Conservation (phyloP, 2,113 vertebrate genomes). For the Zapornia atra region DNA sequence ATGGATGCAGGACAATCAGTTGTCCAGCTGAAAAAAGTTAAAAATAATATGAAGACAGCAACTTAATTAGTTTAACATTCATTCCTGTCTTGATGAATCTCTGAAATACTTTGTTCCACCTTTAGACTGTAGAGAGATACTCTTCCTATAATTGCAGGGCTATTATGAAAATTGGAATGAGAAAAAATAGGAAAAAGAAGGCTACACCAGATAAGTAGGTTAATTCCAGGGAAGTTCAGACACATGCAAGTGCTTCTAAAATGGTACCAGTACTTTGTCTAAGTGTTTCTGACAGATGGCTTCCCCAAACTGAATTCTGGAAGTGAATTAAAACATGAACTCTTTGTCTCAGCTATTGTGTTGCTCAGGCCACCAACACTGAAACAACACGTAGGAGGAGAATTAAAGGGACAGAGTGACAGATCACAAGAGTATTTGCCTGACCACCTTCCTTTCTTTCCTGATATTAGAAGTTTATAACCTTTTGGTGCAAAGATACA, state of each 20-base stretch:
- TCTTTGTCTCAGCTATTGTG: neutral
- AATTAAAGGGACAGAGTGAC: neutral
- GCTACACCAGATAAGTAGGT: neutral
- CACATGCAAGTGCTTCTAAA: neutral
- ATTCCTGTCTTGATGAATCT: neutral
- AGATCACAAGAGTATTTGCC: neutral
- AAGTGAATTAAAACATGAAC: neutral
- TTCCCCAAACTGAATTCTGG: neutral
- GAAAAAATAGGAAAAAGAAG: neutral
- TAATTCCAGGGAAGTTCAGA: neutral
- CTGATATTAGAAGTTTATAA: neutral
- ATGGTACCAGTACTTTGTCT: neutral
- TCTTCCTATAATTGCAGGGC: neutral
- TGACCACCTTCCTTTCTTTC: neutral
- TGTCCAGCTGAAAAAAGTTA: neutral
- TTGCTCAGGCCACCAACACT: neutral
- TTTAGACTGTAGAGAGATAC: neutral
- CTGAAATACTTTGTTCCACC: neutral
- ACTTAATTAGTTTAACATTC: neutral
- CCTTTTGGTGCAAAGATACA: neutral
- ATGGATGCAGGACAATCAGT: neutral
- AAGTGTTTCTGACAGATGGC: neutral
- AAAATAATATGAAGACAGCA: neutral
- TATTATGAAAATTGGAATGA: neutral
- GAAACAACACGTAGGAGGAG: neutral